Evolutionary conservation across 2,888 invertebrate species (phyloP), one percentile per base, ranked within the genome.

Genomic region (Odontocerum albicorne): DNA sequence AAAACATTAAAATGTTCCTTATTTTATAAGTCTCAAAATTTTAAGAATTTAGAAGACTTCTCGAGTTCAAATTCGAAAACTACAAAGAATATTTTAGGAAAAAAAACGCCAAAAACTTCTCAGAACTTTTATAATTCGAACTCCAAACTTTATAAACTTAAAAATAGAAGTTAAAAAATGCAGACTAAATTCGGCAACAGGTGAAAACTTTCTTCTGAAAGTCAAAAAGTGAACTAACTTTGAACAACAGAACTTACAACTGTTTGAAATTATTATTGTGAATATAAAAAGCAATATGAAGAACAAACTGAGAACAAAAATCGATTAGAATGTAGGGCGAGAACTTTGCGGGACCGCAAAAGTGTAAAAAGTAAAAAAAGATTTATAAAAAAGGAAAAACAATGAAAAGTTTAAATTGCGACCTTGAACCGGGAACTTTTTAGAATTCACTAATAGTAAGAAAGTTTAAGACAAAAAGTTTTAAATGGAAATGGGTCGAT

Each of bases 241-340:
- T 40, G 40, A 40, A 49, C 49, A 22, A 31, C 49, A n/a, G 39
- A 49, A 22, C 38, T 35, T 13, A 49, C 49, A 15, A 19, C 49
- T 13, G 35, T 35, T 8, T 4, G 35, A 12, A 27, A 35, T 35
- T 8, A 27, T 27, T 51, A 52, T 53, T 50, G 55, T 35, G 55
- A 57, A 55, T 59, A 43, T 47, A 51, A 50, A 53, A 78, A 77
- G 75, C 75, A 75, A 44, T 51, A 75, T 77, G 75, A 76, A 77
- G 77, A 77, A 77, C 76, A 78, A 77, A 77, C 73, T 76, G 49
- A 73, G 75, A 77, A 77, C 76, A 78, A 78, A 78, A 78, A 78
- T 78, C 78, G 77, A 78, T 78, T 77, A 75, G 76, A 77, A 77
- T 77, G 77, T 78, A 75, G 77, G 77, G 74, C 77, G 76, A 76